Conservation (phyloP, 2,888 invertebrate species). For the Oeneis ivallda region DNA sequence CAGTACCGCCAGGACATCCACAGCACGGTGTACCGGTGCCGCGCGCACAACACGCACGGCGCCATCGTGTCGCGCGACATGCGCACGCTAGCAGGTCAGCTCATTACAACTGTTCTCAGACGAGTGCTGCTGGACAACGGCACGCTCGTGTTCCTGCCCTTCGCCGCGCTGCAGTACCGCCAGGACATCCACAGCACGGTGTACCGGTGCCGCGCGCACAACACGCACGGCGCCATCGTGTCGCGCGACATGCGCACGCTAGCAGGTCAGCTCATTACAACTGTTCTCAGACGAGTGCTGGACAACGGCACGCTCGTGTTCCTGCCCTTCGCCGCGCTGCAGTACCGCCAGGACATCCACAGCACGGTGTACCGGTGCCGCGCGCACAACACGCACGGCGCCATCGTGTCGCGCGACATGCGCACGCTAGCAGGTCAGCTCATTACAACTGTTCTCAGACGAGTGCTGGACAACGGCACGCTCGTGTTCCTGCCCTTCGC, state of each 20-base stretch:
- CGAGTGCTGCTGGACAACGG: slow-evolving; percentile 60
- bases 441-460: slow-evolving; percentile 76
- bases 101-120: slow-evolving; percentile 72
- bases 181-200: too few species aligned
- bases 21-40: slow-evolving; percentile 90
- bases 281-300: slow-evolving; percentile 86
- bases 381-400: slow-evolving; percentile 90
- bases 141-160: too few species aligned
- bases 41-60: slow-evolving; percentile 90
- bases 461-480: too few species aligned
- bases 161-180: too few species aligned
- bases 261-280: too few species aligned
- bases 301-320: slow-evolving; percentile 93
- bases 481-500: too few species aligned
- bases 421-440: slow-evolving; percentile 89
- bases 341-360: slow-evolving; percentile 91
- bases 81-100: slow-evolving; percentile 89
- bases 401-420: slow-evolving; percentile 90
- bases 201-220: too few species aligned
- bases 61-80: slow-evolving; percentile 90
- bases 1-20: slow-evolving; percentile 91
- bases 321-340: slow-evolving; percentile 89
- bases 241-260: too few species aligned
- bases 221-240: too few species aligned
- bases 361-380: slow-evolving; percentile 90